Evolutionary conservation across 2,797 vertebrate genomes (phyloP), one percentile per base, ranked within the genome.

Genomic region (Trachops cirrhosus): DNA sequence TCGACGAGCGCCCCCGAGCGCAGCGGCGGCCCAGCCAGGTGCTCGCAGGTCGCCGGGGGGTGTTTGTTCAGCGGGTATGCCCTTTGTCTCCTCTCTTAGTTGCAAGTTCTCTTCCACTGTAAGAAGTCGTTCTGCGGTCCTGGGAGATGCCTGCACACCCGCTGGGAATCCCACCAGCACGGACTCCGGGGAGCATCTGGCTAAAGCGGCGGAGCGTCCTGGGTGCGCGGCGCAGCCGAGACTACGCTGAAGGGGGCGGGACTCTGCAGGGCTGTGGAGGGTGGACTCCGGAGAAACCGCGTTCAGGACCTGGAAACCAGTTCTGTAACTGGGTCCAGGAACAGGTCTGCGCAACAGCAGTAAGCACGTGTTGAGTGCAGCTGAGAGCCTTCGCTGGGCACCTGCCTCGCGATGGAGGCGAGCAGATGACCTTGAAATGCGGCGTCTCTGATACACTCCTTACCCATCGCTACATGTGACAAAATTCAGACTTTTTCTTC

Each of bases 41-140:
- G 34, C 5, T 19, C 46, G 19, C 74, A 24, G n/a, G 0, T 21
- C 32, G 11, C 75, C 0, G 5, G 16, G 2, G 3, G n/a, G 2
- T 21, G 1, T 34, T 26, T 11, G 71, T 22, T 41, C 74, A 52
- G 48, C 24, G 8, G 0, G n/a, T 6, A n/a, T 11, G 70, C 46
- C 15, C 78, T 1, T 10, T 1, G 18, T 71, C 4, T 3, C 48
- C 26, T 67, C 39, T 2, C 34, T 46, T 15, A 29, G 18, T 0
- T 41, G 10, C 64, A 10, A 9, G 8, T 22, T 67, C 46, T 16
- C 32, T 57, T 54, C 24, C 46, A 12, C 10, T 15, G 57, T n/a
- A 7, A 34, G 41, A 78, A 52, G 14, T 59, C 41, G 4, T 59
- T 39, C 5, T 50, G 34, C 50, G 50, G 21, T 29, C 52, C 4